Conservation (phyloP, 2,113 vertebrate species). For the Phalacrocorax pelagicus region DNA sequence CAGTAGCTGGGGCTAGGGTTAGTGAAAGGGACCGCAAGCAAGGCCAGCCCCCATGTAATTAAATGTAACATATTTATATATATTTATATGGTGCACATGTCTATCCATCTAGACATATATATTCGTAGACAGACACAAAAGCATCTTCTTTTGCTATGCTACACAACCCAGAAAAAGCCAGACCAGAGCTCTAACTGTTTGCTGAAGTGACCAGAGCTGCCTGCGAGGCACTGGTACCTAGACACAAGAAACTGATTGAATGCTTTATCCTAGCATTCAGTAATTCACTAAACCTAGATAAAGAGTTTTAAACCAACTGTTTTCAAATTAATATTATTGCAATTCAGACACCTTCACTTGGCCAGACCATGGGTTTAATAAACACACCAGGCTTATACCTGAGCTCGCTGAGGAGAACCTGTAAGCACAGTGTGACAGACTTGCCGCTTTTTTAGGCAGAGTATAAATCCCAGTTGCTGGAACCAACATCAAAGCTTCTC, state of each 20-base stretch:
- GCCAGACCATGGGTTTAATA: not conserved
- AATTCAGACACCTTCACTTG: slow-evolving; percentile 7
- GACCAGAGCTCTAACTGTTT: not conserved
- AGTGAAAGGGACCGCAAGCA: not conserved
- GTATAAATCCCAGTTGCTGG: slow-evolving; percentile 28
- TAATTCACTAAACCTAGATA: slow-evolving; percentile 11
- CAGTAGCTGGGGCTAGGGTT: not conserved
- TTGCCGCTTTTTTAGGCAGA: slow-evolving; percentile 24
- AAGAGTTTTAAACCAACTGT: not conserved
- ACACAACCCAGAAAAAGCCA: not conserved
- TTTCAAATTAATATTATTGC: slow-evolving; percentile 13
- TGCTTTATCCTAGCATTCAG: not conserved
- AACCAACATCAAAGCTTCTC: slow-evolving; percentile 1
- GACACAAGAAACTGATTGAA: not conserved
- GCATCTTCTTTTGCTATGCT: not conserved
- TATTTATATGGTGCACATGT: not conserved
- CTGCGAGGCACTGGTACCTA: not conserved
- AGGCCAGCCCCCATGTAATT: fast-evolving
- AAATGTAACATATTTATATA: not conserved
- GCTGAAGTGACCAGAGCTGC: not conserved
- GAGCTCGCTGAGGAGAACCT: slow-evolving; percentile 39
- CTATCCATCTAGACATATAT: not conserved
- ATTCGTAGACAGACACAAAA: not conserved
- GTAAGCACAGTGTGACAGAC: slow-evolving; percentile 45
- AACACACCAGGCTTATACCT: slow-evolving; percentile 31